Conservation (phyloP, 2,113 vertebrate species). For the Azemiops feae region DNA sequence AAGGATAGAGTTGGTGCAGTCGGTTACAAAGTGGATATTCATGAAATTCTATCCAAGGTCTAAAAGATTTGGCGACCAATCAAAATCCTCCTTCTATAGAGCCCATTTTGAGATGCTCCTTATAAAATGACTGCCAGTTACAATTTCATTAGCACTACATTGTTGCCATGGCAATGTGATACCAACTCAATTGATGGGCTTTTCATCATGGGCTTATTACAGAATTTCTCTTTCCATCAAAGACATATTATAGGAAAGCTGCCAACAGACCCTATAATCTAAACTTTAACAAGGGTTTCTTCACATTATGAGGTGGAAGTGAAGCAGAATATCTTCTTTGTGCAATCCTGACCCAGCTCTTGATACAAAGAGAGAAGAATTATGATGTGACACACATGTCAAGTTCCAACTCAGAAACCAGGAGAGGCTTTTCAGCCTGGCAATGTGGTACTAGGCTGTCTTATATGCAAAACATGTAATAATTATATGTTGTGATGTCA, state of each 20-base stretch:
- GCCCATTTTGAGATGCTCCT: constrained; percentile 50
- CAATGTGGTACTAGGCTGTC: constrained; percentile 7
- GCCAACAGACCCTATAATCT: constrained; percentile 42
- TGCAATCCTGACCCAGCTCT: constrained; percentile 38
- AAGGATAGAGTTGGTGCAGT: constrained; percentile 28
- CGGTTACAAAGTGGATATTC: constrained; percentile 20
- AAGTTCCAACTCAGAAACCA: constrained; percentile 29
- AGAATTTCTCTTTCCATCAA: constrained; percentile 60
- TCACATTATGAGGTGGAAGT: constrained; percentile 28
- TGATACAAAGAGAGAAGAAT: constrained; percentile 31
- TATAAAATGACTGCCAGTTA: constrained; percentile 63
- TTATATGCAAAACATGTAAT: background rate
- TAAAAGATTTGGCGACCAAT: constrained; percentile 40
- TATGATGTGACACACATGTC: constrained; percentile 27
- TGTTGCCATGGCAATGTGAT: constrained; percentile 65
- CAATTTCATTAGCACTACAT: constrained; percentile 66
- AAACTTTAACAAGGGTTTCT: constrained; percentile 37
- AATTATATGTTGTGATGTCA: constrained; percentile 13
- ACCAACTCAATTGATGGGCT: constrained; percentile 60
- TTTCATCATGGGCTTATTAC: constrained; percentile 61
- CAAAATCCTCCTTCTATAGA: constrained; percentile 43
- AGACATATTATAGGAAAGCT: constrained; percentile 51
- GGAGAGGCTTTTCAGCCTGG: constrained; percentile 15
- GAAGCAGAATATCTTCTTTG: constrained; percentile 15
- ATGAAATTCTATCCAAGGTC: constrained; percentile 36